Evolutionary conservation across 2,888 invertebrate species (phyloP), one percentile per base, ranked within the genome.

Genomic region (Plutella xylostella): DNA sequence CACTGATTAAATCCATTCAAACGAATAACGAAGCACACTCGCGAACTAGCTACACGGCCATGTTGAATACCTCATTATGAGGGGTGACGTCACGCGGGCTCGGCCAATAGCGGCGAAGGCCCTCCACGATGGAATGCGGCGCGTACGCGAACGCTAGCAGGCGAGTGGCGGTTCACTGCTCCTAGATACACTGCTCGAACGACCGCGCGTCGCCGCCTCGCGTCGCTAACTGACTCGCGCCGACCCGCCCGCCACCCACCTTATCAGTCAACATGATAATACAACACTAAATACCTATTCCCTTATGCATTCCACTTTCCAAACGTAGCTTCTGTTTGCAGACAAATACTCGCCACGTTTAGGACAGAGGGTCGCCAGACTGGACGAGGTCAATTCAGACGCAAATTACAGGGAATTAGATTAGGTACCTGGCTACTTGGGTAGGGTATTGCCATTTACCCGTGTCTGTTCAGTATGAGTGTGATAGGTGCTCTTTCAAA

Each of bases 21-120:
- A 86, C 83, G 82, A 85, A 85, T 87, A 86, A 85, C 85, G 86
- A 86, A 84, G 82, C 83, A 83, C 87, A 87, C 87, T 87, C 86
- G 85, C 85, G 83, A 82, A 86, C 88, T 86, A 87, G 88, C 88
- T 89, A 88, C 87, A 88, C 90, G 89, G 90, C 91, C 91, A 91
- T 91, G 89, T 91, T 91, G 90, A 89, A 91, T 90, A 90, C 89
- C 90, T 88, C 90, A 90, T 90, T 90, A 90, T 89, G 89, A 89
- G 87, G 89, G 85, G 87, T 90, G 90, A 90, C 91, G 90, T 90
- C 90, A 90, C 87, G 85, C 85, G 85, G 86, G 85, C 83, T 77
- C 85, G 72, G 79, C 88, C 88, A 88, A 88, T 88, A 80, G 84
- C 78, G 68, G 77, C 85, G 85, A 86, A 82, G 80, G 80, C 77